These are phyloP conservation scores for Limnothrissa miodon DNA, from an alignment of 2,113 vertebrate genomes.

Conservation along the genomic window DNA sequence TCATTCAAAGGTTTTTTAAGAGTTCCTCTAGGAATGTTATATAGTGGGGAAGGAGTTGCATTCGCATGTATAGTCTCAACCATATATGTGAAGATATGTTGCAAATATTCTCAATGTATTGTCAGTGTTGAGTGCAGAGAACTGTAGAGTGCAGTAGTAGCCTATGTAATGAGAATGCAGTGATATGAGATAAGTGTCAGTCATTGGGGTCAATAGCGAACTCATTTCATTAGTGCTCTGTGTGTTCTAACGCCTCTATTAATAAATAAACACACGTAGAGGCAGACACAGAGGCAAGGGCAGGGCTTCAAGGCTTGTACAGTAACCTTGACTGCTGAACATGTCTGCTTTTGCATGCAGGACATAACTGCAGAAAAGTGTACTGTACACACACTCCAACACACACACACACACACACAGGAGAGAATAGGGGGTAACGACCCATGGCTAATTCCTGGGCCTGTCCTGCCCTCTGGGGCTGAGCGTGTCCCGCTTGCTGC, in stretches of 20 bases:
- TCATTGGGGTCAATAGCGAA: background rate
- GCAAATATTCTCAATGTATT: no score
- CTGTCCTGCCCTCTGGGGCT: background rate
- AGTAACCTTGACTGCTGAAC: background rate
- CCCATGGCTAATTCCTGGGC: constrained; percentile 3
- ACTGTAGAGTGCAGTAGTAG: no score
- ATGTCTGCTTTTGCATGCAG: background rate
- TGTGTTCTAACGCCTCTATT: background rate
- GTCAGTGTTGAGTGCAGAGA: no score
- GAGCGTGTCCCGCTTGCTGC: background rate
- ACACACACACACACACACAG: background rate
- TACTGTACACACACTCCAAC: background rate
- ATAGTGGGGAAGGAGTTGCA: no score
- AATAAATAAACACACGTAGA: background rate
- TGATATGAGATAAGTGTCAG: background rate
- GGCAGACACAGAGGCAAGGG: background rate
- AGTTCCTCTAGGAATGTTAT: no score
- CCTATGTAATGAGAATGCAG: no score
- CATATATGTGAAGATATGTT: no score
- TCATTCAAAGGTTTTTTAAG: no score
- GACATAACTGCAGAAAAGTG: background rate
- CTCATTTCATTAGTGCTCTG: background rate
- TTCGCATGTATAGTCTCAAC: no score
- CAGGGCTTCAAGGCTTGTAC: background rate
- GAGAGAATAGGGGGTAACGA: background rate